These are phyloP conservation scores for Rhea americana DNA, from an alignment of 2,113 vertebrate species.

Conservation along the genomic window DNA sequence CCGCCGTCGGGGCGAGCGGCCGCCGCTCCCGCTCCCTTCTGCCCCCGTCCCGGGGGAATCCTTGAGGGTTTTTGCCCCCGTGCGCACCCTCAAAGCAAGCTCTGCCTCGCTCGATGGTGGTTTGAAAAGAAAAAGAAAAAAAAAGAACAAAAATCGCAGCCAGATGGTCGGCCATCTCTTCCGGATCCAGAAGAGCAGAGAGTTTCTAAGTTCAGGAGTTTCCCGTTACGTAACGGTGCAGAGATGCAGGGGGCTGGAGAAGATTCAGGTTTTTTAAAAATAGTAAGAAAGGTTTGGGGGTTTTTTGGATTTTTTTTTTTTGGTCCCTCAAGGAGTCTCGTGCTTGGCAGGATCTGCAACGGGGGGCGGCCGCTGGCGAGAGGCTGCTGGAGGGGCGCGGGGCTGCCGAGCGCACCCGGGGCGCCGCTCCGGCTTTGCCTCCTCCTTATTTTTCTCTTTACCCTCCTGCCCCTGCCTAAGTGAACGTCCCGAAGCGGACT, in stretches of 20 bases:
- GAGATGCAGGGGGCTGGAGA: background rate
- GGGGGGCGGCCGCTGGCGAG: background rate
- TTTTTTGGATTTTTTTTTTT: background rate
- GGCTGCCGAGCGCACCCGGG: background rate
- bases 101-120: background rate
- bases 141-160: background rate
- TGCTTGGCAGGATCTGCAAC: background rate
- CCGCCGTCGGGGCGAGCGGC: too few relatives aligned
- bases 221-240: background rate
- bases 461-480: background rate
- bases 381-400: rapidly evolving
- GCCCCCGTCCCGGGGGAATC: background rate
- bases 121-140: background rate
- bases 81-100: background rate
- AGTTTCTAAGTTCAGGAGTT: background rate
- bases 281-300: too few relatives aligned
- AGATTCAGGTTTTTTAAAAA: background rate
- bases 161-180: background rate
- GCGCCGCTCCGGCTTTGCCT: too few relatives aligned
- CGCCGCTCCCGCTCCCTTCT: too few relatives aligned
- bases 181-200: background rate
- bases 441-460: background rate
- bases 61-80: background rate
- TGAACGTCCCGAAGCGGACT: background rate
- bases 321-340: rapidly evolving